Conservation (phyloP, 2,888 invertebrate genomes). For the Chrysomela aeneicollis region DNA sequence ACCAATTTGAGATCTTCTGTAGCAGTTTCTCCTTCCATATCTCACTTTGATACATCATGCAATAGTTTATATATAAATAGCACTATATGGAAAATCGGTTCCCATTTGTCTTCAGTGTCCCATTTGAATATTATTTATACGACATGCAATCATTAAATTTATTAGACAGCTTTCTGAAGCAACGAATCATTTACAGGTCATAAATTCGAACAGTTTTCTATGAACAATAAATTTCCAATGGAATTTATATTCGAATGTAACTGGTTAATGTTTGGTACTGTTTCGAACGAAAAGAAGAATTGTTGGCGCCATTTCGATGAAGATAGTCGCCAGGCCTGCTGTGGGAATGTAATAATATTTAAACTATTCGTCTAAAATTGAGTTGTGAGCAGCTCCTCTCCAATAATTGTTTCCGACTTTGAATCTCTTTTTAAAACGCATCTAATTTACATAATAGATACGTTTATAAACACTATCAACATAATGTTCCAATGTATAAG, state of each 20-base stretch:
- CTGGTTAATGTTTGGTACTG: conserved; percentile 8
- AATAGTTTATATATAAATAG: conserved; percentile 7
- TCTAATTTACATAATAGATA: not conserved
- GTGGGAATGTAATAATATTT: not conserved
- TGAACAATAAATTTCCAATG: conserved; percentile 26
- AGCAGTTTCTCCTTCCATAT: no score
- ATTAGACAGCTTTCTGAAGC: conserved; percentile 18
- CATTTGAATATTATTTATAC: conserved; percentile 23
- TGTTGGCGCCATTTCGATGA: conserved; percentile 10
- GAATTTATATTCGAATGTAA: conserved; percentile 12
- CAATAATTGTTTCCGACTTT: not conserved
- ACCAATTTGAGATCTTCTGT: no score
- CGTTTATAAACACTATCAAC: not conserved
- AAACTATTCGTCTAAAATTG: not conserved
- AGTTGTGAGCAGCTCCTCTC: not conserved
- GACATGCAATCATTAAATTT: conserved; percentile 25
- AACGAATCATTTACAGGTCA: conserved; percentile 25
- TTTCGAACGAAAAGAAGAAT: not conserved
- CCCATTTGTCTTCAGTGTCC: conserved; percentile 11
- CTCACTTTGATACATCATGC: not conserved
- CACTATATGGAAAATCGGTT: conserved; percentile 8
- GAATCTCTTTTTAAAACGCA: not conserved
- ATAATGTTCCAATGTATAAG: not conserved
- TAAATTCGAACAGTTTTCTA: conserved; percentile 23
- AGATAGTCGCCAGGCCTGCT: not conserved